Evolutionary conservation across 2,797 vertebrate genomes (phyloP).

Genomic region (Thamnophis elegans): DNA sequence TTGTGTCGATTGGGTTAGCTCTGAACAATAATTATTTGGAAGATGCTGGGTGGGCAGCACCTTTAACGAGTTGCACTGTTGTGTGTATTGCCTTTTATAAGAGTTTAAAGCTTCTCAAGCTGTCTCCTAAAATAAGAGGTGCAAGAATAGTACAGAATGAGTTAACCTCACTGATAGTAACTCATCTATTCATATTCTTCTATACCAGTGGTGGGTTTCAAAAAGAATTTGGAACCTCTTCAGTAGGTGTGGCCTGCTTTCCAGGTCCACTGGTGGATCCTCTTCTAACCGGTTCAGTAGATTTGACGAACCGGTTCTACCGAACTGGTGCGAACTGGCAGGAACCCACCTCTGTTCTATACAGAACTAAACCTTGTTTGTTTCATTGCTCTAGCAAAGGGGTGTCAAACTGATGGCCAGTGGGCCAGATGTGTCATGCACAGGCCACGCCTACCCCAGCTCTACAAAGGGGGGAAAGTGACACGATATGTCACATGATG

Average conservation of each 20-base stretch:
- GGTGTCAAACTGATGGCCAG: neutral
- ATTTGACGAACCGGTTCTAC: too few species aligned
- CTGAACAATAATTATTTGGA: neutral
- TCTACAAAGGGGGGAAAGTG: neutral
- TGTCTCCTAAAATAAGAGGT: neutral
- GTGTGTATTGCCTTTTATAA: neutral
- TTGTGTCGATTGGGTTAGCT: neutral
- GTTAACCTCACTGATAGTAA: neutral
- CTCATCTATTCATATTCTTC: neutral
- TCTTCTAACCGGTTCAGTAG: too few species aligned
- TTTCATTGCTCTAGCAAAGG: neutral
- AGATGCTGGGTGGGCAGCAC: neutral
- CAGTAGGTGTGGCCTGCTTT: too few species aligned
- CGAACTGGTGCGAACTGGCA: too few species aligned
- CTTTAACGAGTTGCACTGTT: neutral
- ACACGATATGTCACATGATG: fast-evolving
- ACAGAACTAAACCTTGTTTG: neutral
- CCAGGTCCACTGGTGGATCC: too few species aligned
- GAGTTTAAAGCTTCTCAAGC: neutral
- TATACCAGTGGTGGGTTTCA: too few species aligned
- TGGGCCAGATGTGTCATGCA: fast-evolving
- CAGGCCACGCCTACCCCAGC: neutral
- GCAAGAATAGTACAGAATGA: neutral
- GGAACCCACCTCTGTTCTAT: too few species aligned
- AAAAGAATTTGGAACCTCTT: too few species aligned